Evolutionary conservation across 2,113 vertebrate species (phyloP).

Genomic region (Rattus rattus): DNA sequence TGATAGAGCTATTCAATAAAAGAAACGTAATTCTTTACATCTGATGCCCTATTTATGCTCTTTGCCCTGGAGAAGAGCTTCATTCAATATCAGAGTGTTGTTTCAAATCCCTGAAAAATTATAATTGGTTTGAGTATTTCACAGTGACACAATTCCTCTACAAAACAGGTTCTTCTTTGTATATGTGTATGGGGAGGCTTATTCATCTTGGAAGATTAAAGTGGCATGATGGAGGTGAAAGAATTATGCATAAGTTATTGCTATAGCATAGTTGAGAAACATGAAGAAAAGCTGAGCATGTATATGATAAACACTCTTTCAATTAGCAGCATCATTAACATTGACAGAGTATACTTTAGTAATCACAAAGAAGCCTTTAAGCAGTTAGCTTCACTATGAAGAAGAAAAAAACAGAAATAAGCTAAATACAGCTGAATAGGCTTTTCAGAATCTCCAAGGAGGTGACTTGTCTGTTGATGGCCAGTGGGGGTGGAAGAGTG

Average conservation of each 20-base stretch:
- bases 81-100: slow-evolving; percentile 87
- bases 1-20: slow-evolving; percentile 88
- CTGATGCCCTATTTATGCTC: slow-evolving; percentile 79
- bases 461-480: slow-evolving; percentile 88
- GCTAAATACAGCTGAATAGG: slow-evolving; percentile 89
- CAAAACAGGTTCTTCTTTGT: neutral
- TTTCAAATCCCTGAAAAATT: slow-evolving; percentile 88
- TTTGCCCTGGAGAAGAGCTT: slow-evolving; percentile 86
- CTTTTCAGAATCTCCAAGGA: slow-evolving; percentile 89
- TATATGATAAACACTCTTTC: slow-evolving; percentile 88
- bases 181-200: neutral
- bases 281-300: slow-evolving; percentile 76
- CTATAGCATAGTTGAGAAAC: slow-evolving; percentile 69
- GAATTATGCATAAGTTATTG: slow-evolving; percentile 76
- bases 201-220: slow-evolving; percentile 1
- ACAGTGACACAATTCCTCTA: slow-evolving; percentile 58
- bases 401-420: slow-evolving; percentile 80
- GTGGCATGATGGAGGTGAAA: neutral
- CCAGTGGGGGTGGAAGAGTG: slow-evolving; percentile 86
- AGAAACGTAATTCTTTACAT: slow-evolving; percentile 89
- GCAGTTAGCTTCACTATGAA: slow-evolving; percentile 82
- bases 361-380: slow-evolving; percentile 89
- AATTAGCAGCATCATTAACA: slow-evolving; percentile 90
- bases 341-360: slow-evolving; percentile 84
- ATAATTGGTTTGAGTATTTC: slow-evolving; percentile 82